phyloP scores from a whole-genome alignment of 2,113 vertebrate genomes.

The Phasianus colchicus region DNA sequence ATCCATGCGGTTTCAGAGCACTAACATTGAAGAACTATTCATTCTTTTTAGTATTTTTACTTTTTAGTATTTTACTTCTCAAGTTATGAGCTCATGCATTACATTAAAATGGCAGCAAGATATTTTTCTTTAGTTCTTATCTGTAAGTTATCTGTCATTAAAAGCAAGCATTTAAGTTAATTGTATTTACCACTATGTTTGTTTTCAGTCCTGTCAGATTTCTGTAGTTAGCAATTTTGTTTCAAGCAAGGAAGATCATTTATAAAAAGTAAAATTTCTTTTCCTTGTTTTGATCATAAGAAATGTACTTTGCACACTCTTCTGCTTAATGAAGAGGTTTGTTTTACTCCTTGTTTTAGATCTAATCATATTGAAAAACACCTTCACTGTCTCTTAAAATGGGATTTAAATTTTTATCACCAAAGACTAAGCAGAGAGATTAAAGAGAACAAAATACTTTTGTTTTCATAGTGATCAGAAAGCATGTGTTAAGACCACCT shows the following conservation, averaged over 20 bases:
- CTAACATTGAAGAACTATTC: background rate
- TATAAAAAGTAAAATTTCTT: background rate
- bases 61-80: background rate
- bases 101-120: background rate
- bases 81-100: background rate
- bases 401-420: background rate
- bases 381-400: background rate
- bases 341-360: background rate
- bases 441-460: background rate
- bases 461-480: background rate
- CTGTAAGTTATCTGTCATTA: background rate
- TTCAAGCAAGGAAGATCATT: background rate
- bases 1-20: background rate
- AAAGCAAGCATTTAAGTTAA: constrained; percentile 3
- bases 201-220: background rate
- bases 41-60: background rate
- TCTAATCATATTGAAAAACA: background rate
- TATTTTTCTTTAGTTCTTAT: background rate
- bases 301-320: rapidly evolving
- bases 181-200: background rate
- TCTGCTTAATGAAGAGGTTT: background rate
- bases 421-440: background rate
- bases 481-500: background rate
- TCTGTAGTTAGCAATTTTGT: background rate
- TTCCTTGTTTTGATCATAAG: background rate